These are phyloP conservation scores for Ascaphus truei DNA, from an alignment of 2,113 vertebrate species.

Conservation along the genomic window DNA sequence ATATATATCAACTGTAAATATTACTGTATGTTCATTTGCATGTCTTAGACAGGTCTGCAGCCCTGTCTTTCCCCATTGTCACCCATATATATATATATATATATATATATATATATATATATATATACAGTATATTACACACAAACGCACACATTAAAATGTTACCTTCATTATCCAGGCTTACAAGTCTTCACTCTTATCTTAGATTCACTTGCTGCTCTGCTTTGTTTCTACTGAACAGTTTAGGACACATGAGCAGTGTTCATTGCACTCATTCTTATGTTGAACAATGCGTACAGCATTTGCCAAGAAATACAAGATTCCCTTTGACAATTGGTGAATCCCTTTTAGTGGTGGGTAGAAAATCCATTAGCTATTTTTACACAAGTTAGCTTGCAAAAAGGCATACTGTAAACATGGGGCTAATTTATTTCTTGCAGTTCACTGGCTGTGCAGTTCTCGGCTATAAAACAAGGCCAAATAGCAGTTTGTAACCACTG, in stretches of 20 bases:
- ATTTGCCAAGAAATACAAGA: not conserved
- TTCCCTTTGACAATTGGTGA: not conserved
- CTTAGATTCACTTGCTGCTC: not conserved
- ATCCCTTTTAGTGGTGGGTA: not conserved
- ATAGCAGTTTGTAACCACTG: too few species aligned
- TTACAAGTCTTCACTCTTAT: not conserved
- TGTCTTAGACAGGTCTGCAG: too few species aligned
- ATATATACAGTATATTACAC: not conserved
- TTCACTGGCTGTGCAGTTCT: too few species aligned
- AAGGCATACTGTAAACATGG: too few species aligned
- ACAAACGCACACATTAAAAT: too few species aligned
- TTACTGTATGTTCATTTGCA: too few species aligned
- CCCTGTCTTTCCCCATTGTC: too few species aligned
- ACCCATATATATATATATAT: too few species aligned
- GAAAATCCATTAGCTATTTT: conserved; percentile 20
- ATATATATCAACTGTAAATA: too few species aligned
- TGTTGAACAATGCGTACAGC: not conserved
- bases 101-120: not conserved
- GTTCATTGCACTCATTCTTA: not conserved
- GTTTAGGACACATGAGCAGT: not conserved
- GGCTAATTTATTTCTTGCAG: too few species aligned
- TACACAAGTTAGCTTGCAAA: conserved; percentile 9
- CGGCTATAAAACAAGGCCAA: too few species aligned
- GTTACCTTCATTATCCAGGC: too few species aligned
- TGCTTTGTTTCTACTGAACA: not conserved